Conservation (phyloP, 2,113 vertebrate species). For the Oncorhynchus tshawytscha region DNA sequence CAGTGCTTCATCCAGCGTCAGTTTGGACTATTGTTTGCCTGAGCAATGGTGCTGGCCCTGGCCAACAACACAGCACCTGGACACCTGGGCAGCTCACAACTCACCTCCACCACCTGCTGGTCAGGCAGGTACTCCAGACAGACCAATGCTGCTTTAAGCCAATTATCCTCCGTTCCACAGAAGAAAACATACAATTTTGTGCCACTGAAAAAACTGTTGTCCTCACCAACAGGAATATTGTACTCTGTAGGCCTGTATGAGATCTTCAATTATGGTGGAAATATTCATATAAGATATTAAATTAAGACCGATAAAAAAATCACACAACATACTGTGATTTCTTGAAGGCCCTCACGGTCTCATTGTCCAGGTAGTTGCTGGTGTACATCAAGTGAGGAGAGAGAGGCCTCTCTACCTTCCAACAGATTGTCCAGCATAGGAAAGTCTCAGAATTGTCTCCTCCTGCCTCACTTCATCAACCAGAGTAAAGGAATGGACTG, state of each 20-base stretch:
- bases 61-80: background rate
- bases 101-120: constrained; percentile 85
- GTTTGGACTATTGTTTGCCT: constrained; percentile 66
- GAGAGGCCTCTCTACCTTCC: constrained; percentile 54
- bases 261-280: no score
- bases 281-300: background rate
- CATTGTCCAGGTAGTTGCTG: constrained; percentile 82
- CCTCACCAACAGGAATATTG: no score
- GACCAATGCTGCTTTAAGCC: constrained; percentile 86
- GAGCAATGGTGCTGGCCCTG: no score
- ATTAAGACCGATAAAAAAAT: background rate
- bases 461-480: constrained; percentile 91
- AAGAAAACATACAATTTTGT: no score
- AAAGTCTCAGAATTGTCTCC: constrained; percentile 87
- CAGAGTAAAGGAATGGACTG: constrained; percentile 35
- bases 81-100: constrained; percentile 81
- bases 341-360: constrained; percentile 88
- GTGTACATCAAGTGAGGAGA: constrained; percentile 68
- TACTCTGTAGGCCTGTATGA: no score
- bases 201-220: no score
- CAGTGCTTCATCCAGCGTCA: constrained; percentile 82
- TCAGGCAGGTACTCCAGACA: constrained; percentile 91
- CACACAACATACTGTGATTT: constrained; percentile 82
- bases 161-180: constrained; percentile 79
- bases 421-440: constrained; percentile 88